These are phyloP conservation scores for Rhabdornis inornatus DNA, from an alignment of 2,113 vertebrate species.

Conservation along the genomic window DNA sequence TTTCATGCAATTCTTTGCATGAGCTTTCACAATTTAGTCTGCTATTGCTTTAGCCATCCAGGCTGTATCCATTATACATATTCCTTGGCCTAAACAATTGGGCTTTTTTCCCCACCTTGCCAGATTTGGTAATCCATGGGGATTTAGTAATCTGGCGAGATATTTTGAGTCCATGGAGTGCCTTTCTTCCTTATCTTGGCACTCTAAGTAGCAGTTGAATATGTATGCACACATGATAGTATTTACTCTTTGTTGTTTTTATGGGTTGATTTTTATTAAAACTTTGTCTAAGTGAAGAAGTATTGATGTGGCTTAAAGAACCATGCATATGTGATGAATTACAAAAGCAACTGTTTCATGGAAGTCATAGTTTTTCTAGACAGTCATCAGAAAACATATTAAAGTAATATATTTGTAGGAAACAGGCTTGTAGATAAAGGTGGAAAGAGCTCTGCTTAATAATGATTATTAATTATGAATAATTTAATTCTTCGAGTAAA, in stretches of 20 bases:
- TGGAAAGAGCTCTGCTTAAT: background rate
- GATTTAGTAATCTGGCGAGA: background rate
- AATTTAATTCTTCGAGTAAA: background rate
- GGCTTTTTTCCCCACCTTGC: background rate
- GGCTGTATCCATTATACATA: background rate
- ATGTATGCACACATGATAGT: rapidly evolving
- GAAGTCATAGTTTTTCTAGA: background rate
- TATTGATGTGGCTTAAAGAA: background rate
- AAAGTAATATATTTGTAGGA: background rate
- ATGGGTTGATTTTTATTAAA: background rate
- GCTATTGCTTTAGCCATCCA: background rate
- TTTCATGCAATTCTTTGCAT: background rate
- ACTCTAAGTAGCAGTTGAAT: background rate
- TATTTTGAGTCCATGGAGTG: background rate
- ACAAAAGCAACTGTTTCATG: background rate
- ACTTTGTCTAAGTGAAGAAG: background rate
- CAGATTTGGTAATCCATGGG: background rate
- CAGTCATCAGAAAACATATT: background rate
- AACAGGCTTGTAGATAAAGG: background rate
- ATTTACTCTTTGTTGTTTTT: background rate
- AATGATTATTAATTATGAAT: background rate
- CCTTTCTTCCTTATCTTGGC: background rate
- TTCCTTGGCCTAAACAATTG: background rate
- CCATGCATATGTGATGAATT: background rate
- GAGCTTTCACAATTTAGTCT: background rate